phyloP scores from a whole-genome alignment of 2,797 vertebrate genomes.

The Sebastes taczanowskii region DNA sequence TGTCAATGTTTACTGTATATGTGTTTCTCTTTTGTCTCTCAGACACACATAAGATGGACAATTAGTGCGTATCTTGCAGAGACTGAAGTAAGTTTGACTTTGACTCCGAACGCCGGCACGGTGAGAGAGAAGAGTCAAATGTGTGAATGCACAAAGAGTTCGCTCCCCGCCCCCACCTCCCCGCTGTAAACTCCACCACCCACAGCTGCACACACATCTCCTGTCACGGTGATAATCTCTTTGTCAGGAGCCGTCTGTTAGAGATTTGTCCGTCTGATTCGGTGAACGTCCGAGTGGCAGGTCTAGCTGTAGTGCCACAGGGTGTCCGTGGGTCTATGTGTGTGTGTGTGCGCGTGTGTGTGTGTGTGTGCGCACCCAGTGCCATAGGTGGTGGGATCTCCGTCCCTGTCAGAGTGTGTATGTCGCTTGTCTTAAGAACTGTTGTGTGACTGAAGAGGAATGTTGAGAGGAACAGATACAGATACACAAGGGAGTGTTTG shows the following conservation, averaged over 20 bases:
- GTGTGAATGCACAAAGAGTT: constrained; percentile 64
- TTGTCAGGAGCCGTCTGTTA: constrained; percentile 97
- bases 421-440: constrained; percentile 49
- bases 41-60: background rate
- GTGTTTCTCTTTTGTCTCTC: background rate
- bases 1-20: background rate
- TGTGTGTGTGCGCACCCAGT: constrained; percentile 31
- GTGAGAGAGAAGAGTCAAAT: constrained; percentile 44
- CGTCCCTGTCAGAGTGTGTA: constrained; percentile 88
- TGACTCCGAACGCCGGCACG: background rate
- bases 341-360: constrained; percentile 39
- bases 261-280: constrained; percentile 89
- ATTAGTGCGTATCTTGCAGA: background rate
- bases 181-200: constrained; percentile 66
- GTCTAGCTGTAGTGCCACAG: constrained; percentile 83
- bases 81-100: constrained; percentile 44
- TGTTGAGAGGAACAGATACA: constrained; percentile 30
- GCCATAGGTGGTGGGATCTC: constrained; percentile 90
- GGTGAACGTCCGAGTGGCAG: constrained; percentile 86
- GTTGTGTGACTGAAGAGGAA: constrained; percentile 39
- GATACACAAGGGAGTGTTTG: background rate
- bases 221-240: constrained; percentile 90
- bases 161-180: constrained; percentile 29
- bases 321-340: constrained; percentile 48
- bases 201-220: constrained; percentile 79